Conservation (phyloP, 1,140 invertebrate species). For the Sycophaga agraensis region DNA sequence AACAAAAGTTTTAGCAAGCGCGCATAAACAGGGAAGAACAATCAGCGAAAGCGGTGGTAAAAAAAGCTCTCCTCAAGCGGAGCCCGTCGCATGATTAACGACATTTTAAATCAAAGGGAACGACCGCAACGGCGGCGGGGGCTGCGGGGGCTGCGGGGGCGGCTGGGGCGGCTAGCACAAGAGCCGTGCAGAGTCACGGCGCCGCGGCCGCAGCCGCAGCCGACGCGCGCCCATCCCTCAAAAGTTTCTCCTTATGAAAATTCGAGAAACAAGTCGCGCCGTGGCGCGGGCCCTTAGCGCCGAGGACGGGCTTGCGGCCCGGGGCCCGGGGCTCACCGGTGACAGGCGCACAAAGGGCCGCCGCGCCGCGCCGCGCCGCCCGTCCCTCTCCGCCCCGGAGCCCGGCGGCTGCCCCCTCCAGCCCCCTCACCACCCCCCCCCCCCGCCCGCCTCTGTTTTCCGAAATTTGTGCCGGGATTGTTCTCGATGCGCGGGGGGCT, state of each 20-base stretch:
- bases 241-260: constrained; percentile 27
- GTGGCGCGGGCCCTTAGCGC: constrained; percentile 17
- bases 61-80: constrained; percentile 3
- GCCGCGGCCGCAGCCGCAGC: background rate
- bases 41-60: background rate
- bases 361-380: constrained; percentile 2
- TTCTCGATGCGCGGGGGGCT: constrained; percentile 28
- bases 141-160: no score
- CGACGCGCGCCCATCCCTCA: constrained; percentile 3
- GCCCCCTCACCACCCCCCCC: no score
- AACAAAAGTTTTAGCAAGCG: no score
- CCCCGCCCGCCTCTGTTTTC: constrained; percentile 36
- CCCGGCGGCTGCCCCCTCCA: no score
- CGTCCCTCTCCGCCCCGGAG: constrained; percentile 26
- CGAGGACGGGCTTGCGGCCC: no score
- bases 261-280: constrained; percentile 20
- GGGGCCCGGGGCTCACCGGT: no score
- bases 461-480: constrained; percentile 42
- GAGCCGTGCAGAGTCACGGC: constrained; percentile 21
- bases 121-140: constrained; percentile 2
- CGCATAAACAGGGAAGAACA: no score
- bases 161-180: background rate
- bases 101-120: constrained; percentile 28
- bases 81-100: constrained; percentile 20
- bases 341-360: constrained; percentile 44